A percentile compares a stretch with the other conserved stretches of the same genome.
phyloP scores from a whole-genome alignment of 2,888 invertebrate genomes.

The Agelastica alni region DNA sequence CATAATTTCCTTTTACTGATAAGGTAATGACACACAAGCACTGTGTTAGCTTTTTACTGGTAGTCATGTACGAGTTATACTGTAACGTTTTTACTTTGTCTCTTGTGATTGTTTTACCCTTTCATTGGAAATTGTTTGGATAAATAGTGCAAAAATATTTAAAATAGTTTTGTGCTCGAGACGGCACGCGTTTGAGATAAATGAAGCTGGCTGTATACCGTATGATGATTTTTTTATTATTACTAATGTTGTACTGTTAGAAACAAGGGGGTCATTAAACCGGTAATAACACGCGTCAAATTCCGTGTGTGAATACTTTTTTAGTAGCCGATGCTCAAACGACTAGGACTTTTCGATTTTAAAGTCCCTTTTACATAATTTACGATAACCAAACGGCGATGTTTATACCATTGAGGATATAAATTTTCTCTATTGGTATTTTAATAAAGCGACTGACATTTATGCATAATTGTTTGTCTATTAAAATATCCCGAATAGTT shows the following conservation, averaged over 20 bases:
- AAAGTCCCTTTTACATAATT: neutral
- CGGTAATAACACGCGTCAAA: neutral
- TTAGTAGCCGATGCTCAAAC: neutral
- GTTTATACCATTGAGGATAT: neutral
- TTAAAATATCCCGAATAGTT: neutral
- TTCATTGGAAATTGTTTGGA: too few species aligned
- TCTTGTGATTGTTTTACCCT: too few species aligned
- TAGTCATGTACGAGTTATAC: too few species aligned
- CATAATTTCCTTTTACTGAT: too few species aligned
- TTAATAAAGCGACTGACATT: neutral
- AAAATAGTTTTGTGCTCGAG: too few species aligned
- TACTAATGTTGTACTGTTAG: neutral
- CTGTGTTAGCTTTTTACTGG: too few species aligned
- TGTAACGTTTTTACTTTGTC: too few species aligned
- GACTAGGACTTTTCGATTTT: neutral
- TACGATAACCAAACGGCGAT: neutral
- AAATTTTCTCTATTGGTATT: neutral
- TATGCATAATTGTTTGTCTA: constrained; percentile 5
- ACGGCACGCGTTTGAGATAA: too few species aligned
- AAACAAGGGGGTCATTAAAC: neutral
- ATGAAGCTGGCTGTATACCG: too few species aligned
- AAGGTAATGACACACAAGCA: too few species aligned
- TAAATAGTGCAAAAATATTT: too few species aligned
- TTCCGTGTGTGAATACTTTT: neutral
- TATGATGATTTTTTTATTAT: neutral